Evolutionary conservation across 2,888 invertebrate species (phyloP).

Genomic region (Drosophila bunnanda): DNA sequence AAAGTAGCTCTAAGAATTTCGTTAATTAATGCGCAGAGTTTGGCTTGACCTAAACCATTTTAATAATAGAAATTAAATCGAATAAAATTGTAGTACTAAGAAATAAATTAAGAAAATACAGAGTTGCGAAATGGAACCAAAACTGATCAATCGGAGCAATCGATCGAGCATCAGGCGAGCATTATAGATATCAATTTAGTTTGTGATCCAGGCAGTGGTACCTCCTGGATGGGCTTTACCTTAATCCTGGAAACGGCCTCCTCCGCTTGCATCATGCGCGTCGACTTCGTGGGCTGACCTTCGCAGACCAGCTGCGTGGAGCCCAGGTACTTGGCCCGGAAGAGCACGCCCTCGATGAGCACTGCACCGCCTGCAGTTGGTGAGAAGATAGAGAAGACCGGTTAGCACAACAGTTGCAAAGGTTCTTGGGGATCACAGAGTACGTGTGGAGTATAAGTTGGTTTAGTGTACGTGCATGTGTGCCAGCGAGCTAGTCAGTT

Average conservation of each 20-base stretch:
- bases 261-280: conserved; percentile 99
- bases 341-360: conserved; percentile 99
- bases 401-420: conserved; percentile 7
- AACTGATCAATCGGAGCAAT: conserved; percentile 41
- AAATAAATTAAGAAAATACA: background rate
- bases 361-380: conserved; percentile 86
- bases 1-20: conserved; percentile 25
- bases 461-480: conserved; percentile 29
- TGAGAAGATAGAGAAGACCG: background rate
- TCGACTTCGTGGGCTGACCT: conserved; percentile 99
- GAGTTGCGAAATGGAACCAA: background rate
- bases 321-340: conserved; percentile 98
- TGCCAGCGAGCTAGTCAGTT: background rate
- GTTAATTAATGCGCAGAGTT: background rate
- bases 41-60: background rate
- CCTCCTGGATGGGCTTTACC: conserved; percentile 86
- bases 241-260: conserved; percentile 99
- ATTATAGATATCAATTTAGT: background rate
- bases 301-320: conserved; percentile 99
- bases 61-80: background rate
- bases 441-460: conserved; percentile 28
- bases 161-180: conserved; percentile 24
- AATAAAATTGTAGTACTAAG: background rate
- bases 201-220: background rate
- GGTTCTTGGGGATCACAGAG: background rate